These are phyloP conservation scores for Luehdorfia chinensis DNA, from an alignment of 1,140 invertebrate genomes.

Conservation along the genomic window DNA sequence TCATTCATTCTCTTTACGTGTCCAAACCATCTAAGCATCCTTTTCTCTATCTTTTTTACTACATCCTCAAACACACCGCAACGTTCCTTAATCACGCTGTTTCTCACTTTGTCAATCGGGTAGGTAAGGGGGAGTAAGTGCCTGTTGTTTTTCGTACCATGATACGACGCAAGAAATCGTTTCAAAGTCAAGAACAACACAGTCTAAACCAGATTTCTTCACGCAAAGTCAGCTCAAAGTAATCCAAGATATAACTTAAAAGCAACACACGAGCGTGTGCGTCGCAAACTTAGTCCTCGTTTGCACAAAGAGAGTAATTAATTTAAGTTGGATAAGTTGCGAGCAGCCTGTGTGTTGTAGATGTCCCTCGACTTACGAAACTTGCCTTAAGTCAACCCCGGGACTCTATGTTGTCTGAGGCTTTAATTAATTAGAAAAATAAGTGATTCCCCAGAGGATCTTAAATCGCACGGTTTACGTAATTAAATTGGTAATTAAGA, in stretches of 20 bases:
- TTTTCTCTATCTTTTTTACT: no score
- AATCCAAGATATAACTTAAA: conserved; percentile 15
- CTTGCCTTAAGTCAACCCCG: conserved; percentile 13
- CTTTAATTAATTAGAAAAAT: conserved; percentile 12
- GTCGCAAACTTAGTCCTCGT: conserved; percentile 14
- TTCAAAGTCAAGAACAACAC: no score
- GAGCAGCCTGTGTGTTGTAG: conserved; percentile 8
- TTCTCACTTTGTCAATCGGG: no score
- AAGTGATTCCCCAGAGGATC: neutral
- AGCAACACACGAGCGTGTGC: conserved; percentile 11
- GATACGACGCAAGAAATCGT: no score
- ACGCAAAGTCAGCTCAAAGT: conserved; percentile 9
- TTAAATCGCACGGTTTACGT: no score
- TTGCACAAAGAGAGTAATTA: conserved; percentile 16
- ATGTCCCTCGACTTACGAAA: conserved; percentile 11
- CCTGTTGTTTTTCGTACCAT: no score
- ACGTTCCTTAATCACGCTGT: no score
- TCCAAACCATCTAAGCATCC: no score
- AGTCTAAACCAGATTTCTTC: conserved; percentile 6
- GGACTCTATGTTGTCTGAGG: neutral
- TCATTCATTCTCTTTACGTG: no score
- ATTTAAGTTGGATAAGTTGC: conserved; percentile 18
- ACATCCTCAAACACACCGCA: no score
- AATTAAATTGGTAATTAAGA: no score
- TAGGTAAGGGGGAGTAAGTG: no score